Conservation (phyloP, 2,113 vertebrate genomes). For the Corythoichthys haematopterus region DNA sequence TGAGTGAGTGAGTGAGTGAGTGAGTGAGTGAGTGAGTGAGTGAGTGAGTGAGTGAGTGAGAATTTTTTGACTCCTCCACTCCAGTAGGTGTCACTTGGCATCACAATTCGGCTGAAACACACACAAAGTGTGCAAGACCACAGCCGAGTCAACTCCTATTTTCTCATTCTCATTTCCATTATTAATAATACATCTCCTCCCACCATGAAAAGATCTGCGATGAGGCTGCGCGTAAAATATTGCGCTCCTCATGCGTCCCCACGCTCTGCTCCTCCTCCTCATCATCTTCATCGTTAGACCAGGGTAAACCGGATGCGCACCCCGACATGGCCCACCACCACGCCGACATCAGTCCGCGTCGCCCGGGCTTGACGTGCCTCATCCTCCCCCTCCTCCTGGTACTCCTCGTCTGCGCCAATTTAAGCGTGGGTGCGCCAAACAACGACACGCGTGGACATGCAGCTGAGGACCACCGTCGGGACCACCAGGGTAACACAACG, state of each 20-base stretch:
- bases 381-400: background rate
- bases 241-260: slow-evolving; percentile 15
- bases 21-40: too few species aligned
- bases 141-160: background rate
- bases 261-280: slow-evolving; percentile 7
- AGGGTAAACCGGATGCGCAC: background rate
- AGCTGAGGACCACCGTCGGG: background rate
- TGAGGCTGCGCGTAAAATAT: slow-evolving; percentile 38
- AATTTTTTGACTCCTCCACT: slow-evolving; percentile 23
- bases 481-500: background rate
- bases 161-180: too few species aligned
- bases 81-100: slow-evolving; percentile 46
- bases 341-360: background rate
- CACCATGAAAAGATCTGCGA: slow-evolving; percentile 1
- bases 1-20: too few species aligned
- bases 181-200: slow-evolving; percentile 7
- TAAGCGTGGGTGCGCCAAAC: slow-evolving; percentile 12
- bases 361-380: background rate
- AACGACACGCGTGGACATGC: slow-evolving; percentile 7
- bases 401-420: slow-evolving; percentile 7
- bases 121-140: background rate
- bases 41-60: background rate
- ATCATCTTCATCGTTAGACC: background rate
- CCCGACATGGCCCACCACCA: slow-evolving; percentile 2
- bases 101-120: background rate